Evolutionary conservation across 2,113 vertebrate species (phyloP), one percentile per base, ranked within the genome.

Genomic region (Hemibagrus wyckioides): DNA sequence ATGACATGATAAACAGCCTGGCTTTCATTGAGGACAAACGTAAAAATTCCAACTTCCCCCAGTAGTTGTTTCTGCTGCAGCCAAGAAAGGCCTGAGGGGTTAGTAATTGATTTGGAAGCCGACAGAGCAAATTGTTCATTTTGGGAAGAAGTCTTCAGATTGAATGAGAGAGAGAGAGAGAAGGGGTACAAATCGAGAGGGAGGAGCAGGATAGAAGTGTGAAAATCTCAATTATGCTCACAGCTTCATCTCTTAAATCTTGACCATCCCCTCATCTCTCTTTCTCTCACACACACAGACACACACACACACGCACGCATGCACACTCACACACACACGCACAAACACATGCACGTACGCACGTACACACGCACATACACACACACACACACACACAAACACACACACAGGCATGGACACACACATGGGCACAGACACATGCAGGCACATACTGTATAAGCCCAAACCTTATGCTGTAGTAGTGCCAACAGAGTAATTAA

Each of bases 111-210:
- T 90, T 86, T 89, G 33, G 65, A 56, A 85, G 59, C 71, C 86
- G 75, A 89, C 85, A 76, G 67, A 89, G 89, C 81, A 90, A 77
- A 89, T 89, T 87, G 85, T 86, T 89, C 52, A 87, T 88, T 89
- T 84, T 82, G 71, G 67, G 80, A 57, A 61, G 50, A 67, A 89
- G 83, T 85, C 73, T 80, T 36, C 4, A 75, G 57, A 52, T 77
- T 73, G 81, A 75, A 21, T 30, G 13, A 84, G 76, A 81, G 41
- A 54, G 79, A 82, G 69, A 86, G 67, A 79, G 85, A 89, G 59
- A 63, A 56, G 33, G 52, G 57, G 21, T 52, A 23, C 21, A 54
- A 56, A 54, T 84, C 6, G 21, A 73, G 39, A 63, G n/a, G 71
- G 85, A 71, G 73, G 81, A 80, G 48, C n/a, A 76, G 65, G 89